Evolutionary conservation across 2,888 invertebrate genomes (phyloP).

Genomic region (Nudaria mundana): DNA sequence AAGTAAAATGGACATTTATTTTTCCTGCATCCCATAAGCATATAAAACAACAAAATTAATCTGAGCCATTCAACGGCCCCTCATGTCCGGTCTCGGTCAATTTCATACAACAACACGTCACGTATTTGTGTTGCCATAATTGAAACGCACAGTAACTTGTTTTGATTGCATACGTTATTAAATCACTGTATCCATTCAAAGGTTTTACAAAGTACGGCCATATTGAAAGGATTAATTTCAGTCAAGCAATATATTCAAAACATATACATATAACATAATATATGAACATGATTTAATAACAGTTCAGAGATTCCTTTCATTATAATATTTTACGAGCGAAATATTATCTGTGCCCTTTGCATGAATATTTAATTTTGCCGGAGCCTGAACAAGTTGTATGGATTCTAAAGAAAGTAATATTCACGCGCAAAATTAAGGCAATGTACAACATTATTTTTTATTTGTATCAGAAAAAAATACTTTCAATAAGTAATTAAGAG

Average conservation of each 20-base stretch:
- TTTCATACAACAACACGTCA: constrained; percentile 68
- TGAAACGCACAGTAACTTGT: constrained; percentile 45
- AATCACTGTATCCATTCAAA: constrained; percentile 55
- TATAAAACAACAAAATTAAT: constrained; percentile 58
- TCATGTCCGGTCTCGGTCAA: constrained; percentile 49
- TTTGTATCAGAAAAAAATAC: constrained; percentile 46
- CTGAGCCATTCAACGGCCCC: constrained; percentile 42
- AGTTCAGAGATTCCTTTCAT: constrained; percentile 33
- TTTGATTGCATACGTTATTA: constrained; percentile 61
- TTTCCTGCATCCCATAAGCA: constrained; percentile 37
- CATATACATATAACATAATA: constrained; percentile 22
- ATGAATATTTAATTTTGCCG: constrained; percentile 23
- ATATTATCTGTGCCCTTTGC: constrained; percentile 24
- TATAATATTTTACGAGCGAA: constrained; percentile 21
- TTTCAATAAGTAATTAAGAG: constrained; percentile 79
- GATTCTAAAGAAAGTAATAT: constrained; percentile 20
- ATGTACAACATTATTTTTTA: constrained; percentile 45
- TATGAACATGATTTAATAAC: constrained; percentile 40
- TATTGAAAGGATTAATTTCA: constrained; percentile 70
- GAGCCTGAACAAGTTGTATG: constrained; percentile 15
- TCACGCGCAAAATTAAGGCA: constrained; percentile 19
- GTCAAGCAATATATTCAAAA: constrained; percentile 44
- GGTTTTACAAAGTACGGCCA: constrained; percentile 51
- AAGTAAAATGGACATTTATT: constrained; percentile 29
- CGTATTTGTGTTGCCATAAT: constrained; percentile 53